phyloP scores from a whole-genome alignment of 2,888 invertebrate species.

The Harpalus rubripes region DNA sequence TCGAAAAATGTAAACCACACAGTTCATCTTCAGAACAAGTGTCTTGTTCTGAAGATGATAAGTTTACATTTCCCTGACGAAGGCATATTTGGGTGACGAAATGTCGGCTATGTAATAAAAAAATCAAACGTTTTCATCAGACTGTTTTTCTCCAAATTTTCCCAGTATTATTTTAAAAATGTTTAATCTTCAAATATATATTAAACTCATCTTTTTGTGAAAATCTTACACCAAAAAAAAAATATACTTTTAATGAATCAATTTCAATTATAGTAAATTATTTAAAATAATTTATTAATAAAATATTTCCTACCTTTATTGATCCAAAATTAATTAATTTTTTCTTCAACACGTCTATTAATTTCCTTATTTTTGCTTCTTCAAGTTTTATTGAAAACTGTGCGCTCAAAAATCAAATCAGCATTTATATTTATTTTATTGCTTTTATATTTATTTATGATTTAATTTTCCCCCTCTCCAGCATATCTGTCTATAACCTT shows the following conservation, averaged over 20 bases:
- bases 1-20: too few species aligned
- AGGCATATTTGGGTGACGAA: too few species aligned
- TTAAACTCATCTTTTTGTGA: too few species aligned
- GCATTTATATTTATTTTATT: slow-evolving; percentile 16
- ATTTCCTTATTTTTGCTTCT: neutral
- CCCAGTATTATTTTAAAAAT: too few species aligned
- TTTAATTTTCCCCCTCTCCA: slow-evolving; percentile 11
- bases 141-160: too few species aligned
- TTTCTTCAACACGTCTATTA: neutral
- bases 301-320: slow-evolving; percentile 18
- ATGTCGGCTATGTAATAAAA: too few species aligned
- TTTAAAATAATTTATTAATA: neutral
- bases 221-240: neutral
- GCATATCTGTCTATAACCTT: slow-evolving; percentile 1
- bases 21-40: too few species aligned
- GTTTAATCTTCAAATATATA: too few species aligned
- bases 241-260: neutral
- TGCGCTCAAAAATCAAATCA: slow-evolving; percentile 1
- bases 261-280: neutral
- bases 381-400: slow-evolving; percentile 15
- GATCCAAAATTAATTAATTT: neutral
- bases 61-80: too few species aligned
- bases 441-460: slow-evolving; percentile 2
- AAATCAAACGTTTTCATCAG: too few species aligned
- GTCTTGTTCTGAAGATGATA: too few species aligned